A percentile compares a stretch with the other conserved stretches of the same genome.
phyloP scores from a whole-genome alignment of 2,797 vertebrate genomes.

The Danio kyathit region DNA sequence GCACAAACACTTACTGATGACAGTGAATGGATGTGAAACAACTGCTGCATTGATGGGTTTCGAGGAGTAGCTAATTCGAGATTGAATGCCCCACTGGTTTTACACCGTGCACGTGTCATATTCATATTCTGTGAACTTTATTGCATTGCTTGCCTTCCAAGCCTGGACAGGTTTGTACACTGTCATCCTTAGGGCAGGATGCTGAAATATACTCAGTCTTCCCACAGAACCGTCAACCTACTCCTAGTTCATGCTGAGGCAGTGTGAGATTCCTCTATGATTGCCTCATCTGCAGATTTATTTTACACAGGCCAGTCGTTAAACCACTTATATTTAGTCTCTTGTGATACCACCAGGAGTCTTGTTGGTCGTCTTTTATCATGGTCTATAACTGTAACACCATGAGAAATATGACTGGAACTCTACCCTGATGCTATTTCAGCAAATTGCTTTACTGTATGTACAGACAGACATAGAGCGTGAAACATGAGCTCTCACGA shows the following conservation, averaged over 20 bases:
- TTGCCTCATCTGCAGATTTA: conserved; percentile 43
- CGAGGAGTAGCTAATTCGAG: not conserved
- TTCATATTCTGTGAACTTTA: conserved; percentile 49
- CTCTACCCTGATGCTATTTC: conserved; percentile 44
- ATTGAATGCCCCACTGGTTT: conserved; percentile 15
- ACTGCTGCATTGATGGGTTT: conserved; percentile 23
- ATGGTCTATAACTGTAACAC: conserved; percentile 41
- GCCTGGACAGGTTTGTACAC: conserved; percentile 47
- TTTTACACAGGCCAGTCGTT: conserved; percentile 37
- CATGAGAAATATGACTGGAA: conserved; percentile 44
- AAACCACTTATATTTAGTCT: conserved; percentile 2
- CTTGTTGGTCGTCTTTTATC: conserved; percentile 33
- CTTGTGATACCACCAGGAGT: conserved; percentile 18
- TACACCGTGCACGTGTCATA: conserved; percentile 21
- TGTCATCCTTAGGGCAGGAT: conserved; percentile 44
- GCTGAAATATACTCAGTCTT: conserved; percentile 28
- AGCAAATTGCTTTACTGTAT: conserved; percentile 45
- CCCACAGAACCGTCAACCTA: conserved; percentile 13
- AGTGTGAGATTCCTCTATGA: conserved; percentile 51
- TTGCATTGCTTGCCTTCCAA: conserved; percentile 43
- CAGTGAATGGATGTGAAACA: conserved; percentile 14
- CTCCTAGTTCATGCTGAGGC: conserved; percentile 45
- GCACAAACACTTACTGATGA: conserved; percentile 36
- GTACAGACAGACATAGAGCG: conserved; percentile 15
- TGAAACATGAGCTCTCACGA: conserved; percentile 38